Evolutionary conservation across 2,888 invertebrate species (phyloP), one percentile per base, ranked within the genome.

Genomic region (Syrphus vitripennis): DNA sequence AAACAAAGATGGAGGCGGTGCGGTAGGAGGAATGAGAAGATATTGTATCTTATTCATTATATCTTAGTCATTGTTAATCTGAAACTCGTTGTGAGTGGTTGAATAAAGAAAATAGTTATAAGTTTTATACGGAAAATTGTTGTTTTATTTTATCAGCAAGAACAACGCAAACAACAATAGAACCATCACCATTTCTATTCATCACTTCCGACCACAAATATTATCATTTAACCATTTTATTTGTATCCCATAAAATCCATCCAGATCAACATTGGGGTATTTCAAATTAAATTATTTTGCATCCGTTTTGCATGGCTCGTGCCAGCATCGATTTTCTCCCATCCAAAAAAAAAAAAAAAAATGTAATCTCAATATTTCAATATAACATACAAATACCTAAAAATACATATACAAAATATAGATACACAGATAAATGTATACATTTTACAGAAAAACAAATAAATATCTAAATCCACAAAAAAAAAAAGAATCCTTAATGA

Each of bases 401-500:
- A n/a, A n/a, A n/a, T n/a, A n/a, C n/a, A n/a, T n/a, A n/a, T n/a
- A n/a, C n/a, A n/a, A n/a, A n/a, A n/a, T n/a, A 50, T 14, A 50
- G 5, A 24, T 7, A 26, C 6, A 50, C 12, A 50, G 14, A 50
- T n/a, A n/a, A n/a, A n/a, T n/a, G n/a, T n/a, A n/a, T 6, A 50
- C 10, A 19, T 48, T 34, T 34, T 7, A 40, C 16, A 63, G 1
- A 59, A 21, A 14, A 34, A 19, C 19, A 37, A 24, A 7, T 2
- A 7, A 57, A 34, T 31, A 6, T 24, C 24, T 61, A 29, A 63
- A 63, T 42, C 26, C 19, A 29, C 5, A 2, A 45, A 63, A 45
- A n/a, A n/a, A n/a, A n/a, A n/a, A n/a, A n/a, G n/a, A n/a, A 45
- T 63, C 63, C 63, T 40, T 40, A 63, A 63, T 63, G 61, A 21